Base-by-base conservation (phyloP, 2,797 vertebrate genomes). In the Gobionotothen gibberifrons region DNA sequence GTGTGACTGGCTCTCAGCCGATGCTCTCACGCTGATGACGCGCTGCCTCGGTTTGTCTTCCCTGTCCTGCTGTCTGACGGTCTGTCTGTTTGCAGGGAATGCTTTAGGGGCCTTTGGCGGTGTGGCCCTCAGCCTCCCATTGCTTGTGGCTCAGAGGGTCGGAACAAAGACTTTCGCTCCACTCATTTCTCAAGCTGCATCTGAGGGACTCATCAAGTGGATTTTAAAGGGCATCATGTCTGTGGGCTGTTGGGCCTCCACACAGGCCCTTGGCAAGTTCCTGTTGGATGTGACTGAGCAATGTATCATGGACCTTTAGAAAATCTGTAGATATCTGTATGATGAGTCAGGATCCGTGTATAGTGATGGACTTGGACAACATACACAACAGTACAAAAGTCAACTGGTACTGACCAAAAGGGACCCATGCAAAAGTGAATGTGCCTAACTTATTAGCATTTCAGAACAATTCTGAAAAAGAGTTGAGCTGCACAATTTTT, bases 31-130 rank as follows among this genome's bases (percentile, higher is more conserved):
- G 0, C 29, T 94, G 62, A 83, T 95, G 88, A 93, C 90, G 2
- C 86, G 90, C 76, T 95, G 93, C 74, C 60, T 93, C 52, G 90
- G 92, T 3, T 77, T 95, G 47, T 95, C 92, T 0, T 94, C 94
- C 0, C 80, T 96, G 49, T 94, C 91, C 77, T 95, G 94, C 87
- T 90, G 90, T 12, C 87, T 96, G 69, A 95, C 83, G 0, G 95
- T 94, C 70, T 95, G 94, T 55, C 76, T 95, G 48, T 95, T 95
- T 80, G 85, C 92, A 2, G 80, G 90, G 22, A 95, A 93, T 58
- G 75, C 72, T 4, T 60, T 81, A 16, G 95, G 95, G 49, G 90
- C 90, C 56, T 40, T 93, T 36, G 90, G 89, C 0, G 76, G 92
- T 3, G 78, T 94, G 71, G 88, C 92, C 36, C 91, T 96, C 71